A percentile compares a stretch with the other conserved stretches of the same genome.
phyloP scores from a whole-genome alignment of 2,113 vertebrate species.

The Phoenicopterus ruber region DNA sequence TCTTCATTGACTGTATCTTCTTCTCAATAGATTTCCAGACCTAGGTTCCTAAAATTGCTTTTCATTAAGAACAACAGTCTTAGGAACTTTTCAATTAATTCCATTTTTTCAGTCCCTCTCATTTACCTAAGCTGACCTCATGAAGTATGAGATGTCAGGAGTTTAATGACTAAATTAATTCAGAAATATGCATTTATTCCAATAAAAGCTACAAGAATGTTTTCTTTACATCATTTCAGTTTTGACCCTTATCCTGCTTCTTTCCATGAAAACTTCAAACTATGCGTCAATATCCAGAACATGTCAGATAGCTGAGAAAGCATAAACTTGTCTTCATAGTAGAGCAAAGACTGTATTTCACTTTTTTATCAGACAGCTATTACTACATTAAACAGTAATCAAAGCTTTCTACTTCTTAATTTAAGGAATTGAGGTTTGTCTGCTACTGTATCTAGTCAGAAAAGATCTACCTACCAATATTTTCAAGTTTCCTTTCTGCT shows the following conservation, averaged over 20 bases:
- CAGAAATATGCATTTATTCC: not conserved
- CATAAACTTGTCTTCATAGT: not conserved
- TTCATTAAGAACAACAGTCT: not conserved
- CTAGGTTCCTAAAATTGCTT: not conserved
- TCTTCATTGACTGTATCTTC: not conserved
- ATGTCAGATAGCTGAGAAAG: accelerated
- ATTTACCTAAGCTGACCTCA: not conserved
- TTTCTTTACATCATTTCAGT: not conserved
- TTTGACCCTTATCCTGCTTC: not conserved
- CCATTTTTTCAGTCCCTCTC: not conserved
- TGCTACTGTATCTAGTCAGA: not conserved
- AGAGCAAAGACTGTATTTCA: not conserved
- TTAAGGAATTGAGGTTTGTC: not conserved
- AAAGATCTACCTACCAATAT: not conserved
- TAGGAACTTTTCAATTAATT: not conserved
- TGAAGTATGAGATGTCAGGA: not conserved
- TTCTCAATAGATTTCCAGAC: not conserved
- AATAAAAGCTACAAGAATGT: not conserved
- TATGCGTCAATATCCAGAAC: not conserved
- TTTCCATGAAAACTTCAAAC: not conserved
- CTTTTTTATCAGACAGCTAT: not conserved
- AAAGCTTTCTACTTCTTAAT: not conserved
- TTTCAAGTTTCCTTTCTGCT: not conserved
- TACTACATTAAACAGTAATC: not conserved
- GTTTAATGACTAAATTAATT: not conserved